phyloP scores from a whole-genome alignment of 1,140 invertebrate species.

The Leucophenga varia region DNA sequence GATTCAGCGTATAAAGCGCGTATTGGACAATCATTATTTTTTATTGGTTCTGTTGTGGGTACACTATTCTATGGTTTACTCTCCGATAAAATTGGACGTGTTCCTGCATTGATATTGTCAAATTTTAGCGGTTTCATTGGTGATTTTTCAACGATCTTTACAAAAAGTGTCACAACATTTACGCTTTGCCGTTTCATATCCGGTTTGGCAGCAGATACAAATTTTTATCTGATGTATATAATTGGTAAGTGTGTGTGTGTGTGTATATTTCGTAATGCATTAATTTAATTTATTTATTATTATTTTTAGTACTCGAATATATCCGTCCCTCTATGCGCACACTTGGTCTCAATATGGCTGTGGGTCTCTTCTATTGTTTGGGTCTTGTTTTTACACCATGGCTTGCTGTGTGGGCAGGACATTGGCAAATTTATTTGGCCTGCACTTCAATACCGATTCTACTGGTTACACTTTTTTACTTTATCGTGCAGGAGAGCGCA shows the following conservation, averaged over 20 bases:
- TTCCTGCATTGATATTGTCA: slow-evolving; percentile 61
- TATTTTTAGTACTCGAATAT: slow-evolving; percentile 62
- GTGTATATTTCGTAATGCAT: not conserved
- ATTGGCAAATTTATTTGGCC: slow-evolving; percentile 61
- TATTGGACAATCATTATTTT: slow-evolving; percentile 65
- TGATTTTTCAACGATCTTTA: slow-evolving; percentile 61
- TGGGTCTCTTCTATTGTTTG: slow-evolving; percentile 64
- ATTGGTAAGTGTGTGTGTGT: slow-evolving; percentile 57
- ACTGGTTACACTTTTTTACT: slow-evolving; percentile 57
- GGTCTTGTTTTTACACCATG: slow-evolving; percentile 62
- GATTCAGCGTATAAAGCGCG: slow-evolving; percentile 62
- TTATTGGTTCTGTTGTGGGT: slow-evolving; percentile 64
- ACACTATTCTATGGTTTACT: slow-evolving; percentile 62
- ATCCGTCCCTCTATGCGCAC: slow-evolving; percentile 63
- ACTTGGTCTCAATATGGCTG: slow-evolving; percentile 62
- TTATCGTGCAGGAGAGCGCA: slow-evolving; percentile 64
- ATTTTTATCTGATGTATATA: slow-evolving; percentile 68
- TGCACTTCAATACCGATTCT: slow-evolving; percentile 60
- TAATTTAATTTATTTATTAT: not conserved
- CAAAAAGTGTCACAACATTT: slow-evolving; percentile 58
- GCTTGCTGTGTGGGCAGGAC: slow-evolving; percentile 59
- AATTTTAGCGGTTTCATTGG: slow-evolving; percentile 61
- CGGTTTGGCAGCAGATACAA: slow-evolving; percentile 64
- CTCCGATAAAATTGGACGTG: slow-evolving; percentile 62
- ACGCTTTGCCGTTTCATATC: slow-evolving; percentile 61